Base-by-base conservation (phyloP, 2,113 vertebrate species). In the Dasyurus viverrinus region DNA sequence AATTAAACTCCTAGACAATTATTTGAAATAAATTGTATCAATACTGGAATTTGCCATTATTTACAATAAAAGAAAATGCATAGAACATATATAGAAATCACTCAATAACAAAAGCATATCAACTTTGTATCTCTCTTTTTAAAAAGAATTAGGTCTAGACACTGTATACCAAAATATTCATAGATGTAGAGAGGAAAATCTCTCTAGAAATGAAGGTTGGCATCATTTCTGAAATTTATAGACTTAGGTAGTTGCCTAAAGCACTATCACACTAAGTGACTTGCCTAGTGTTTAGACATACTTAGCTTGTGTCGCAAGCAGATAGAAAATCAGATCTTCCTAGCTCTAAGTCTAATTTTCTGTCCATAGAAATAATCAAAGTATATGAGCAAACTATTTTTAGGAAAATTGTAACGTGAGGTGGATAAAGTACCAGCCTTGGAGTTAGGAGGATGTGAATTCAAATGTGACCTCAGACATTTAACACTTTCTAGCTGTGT, bases 1-100 rank as follows among this genome's bases (percentile, higher is more conserved):
- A 97, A 94, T 96, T 94, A 93, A 3, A 89, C 48, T 96, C 94
- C 92, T 50, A 19, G 84, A 97, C 95, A 97, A 89, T 84, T 46
- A 95, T 97, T 95, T 93, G 93, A 93, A 91, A 53, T 91, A 90
- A 42, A 55, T 54, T 93, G 92, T 94, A 92, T 95, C 96, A 94
- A 94, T 90, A 90, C 14, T 89, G 52, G 93, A 96, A 96, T 97
- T 97, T 97, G 95, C 95, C 90, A 94, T 95, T 92, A 91, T 68
- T 53, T 68, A 8, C 8, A 42, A 90, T 53, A 48, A 90, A 93
- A 89, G 26, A 91, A 50, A 23, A 93, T 95, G 92, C 89, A 27
- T 60, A 11, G 25, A 57, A 95, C 94, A 93, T 54, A 94, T 3
- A 93, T 47, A 60, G 92, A 94, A 92, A 76, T 89, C 23, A 68